Conservation (phyloP, 1,140 invertebrate genomes). For the Euglossa dilemma region DNA sequence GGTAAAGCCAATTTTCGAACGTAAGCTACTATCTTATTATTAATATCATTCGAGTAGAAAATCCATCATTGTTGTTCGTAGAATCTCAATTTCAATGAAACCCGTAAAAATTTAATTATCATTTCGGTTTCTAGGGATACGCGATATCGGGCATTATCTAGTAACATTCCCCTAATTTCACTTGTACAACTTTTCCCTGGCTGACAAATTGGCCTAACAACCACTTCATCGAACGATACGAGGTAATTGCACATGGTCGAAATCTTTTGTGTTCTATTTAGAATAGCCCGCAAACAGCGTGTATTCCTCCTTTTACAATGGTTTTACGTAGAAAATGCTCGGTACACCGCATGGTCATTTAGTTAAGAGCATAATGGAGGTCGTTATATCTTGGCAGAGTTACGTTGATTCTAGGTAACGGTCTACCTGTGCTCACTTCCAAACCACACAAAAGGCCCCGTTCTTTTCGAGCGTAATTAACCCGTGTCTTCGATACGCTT, state of each 20-base stretch:
- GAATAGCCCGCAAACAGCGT: background rate
- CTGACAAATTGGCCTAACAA: background rate
- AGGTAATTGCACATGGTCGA: background rate
- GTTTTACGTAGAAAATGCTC: background rate
- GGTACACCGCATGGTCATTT: background rate
- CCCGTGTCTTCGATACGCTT: constrained; percentile 57
- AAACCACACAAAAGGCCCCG: constrained; percentile 25
- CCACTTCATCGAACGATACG: background rate
- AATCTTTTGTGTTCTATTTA: background rate
- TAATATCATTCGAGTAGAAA: background rate
- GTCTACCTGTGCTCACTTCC: constrained; percentile 32
- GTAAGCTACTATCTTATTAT: background rate
- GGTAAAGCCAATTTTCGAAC: background rate
- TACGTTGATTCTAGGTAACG: constrained; percentile 51
- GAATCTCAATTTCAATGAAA: background rate
- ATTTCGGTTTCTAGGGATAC: background rate
- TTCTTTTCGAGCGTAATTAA: constrained; percentile 59
- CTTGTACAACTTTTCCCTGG: too few species aligned
- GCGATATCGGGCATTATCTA: background rate
- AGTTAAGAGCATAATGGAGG: constrained; percentile 35
- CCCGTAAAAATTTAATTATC: background rate
- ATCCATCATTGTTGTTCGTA: background rate
- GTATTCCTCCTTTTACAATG: background rate
- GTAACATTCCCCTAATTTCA: background rate
- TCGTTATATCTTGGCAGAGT: constrained; percentile 13